Conservation (phyloP, 2,113 vertebrate genomes). For the Oncorhynchus masou region DNA sequence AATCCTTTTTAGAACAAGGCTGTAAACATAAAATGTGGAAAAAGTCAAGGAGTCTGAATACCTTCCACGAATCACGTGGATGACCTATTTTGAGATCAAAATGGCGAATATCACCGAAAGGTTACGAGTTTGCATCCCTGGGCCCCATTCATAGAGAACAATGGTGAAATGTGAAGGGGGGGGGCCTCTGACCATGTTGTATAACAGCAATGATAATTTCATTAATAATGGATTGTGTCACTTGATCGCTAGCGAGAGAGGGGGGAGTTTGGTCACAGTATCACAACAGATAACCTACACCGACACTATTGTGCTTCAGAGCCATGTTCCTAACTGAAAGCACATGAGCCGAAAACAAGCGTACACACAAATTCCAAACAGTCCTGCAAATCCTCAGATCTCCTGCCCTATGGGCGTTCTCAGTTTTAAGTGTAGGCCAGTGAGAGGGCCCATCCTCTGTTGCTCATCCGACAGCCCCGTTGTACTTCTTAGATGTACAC, state of each 20-base stretch:
- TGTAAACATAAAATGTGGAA: too few relatives aligned
- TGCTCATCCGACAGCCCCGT: not conserved
- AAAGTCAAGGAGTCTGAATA: too few relatives aligned
- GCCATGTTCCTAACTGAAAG: not conserved
- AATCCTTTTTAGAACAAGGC: too few relatives aligned
- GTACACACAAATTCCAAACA: not conserved
- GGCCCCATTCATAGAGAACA: not conserved
- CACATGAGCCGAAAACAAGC: not conserved
- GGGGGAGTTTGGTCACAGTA: not conserved
- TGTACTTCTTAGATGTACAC: not conserved
- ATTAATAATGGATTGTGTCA: too few relatives aligned
- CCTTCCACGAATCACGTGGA: too few relatives aligned
- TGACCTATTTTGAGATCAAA: too few relatives aligned
- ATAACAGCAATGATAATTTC: too few relatives aligned
- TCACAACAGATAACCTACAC: too few relatives aligned
- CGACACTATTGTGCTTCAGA: too few relatives aligned
- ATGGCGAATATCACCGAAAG: too few relatives aligned
- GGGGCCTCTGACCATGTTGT: too few relatives aligned
- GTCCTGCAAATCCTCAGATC: not conserved
- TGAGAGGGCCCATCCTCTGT: too few relatives aligned
- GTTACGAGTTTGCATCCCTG: not conserved
- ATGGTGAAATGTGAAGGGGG: not conserved
- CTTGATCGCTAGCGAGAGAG: not conserved
- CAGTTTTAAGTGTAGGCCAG: not conserved
- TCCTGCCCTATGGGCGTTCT: not conserved